These are phyloP conservation scores for Orcinus orca DNA, from an alignment of 2,113 vertebrate species.

Conservation along the genomic window DNA sequence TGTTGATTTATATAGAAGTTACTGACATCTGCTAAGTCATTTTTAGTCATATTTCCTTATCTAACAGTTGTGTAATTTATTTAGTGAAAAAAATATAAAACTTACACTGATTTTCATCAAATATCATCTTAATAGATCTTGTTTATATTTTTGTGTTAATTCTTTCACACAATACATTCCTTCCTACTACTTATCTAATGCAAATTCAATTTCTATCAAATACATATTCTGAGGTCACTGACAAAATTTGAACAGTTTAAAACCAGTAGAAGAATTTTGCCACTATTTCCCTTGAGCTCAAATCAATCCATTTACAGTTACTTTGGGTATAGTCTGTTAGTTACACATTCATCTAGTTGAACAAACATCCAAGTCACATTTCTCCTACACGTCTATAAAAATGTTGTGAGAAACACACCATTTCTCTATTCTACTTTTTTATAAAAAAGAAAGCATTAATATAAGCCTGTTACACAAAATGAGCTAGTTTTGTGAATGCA, in stretches of 20 bases:
- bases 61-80: background rate
- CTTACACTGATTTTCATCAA: background rate
- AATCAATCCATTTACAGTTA: background rate
- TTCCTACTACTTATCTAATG: background rate
- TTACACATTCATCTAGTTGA: background rate
- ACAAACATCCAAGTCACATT: background rate
- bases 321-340: background rate
- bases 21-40: background rate
- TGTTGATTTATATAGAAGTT: background rate
- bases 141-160: background rate
- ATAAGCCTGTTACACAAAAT: background rate
- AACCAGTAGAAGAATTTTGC: background rate
- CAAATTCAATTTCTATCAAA: background rate
- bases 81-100: background rate
- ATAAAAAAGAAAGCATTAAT: background rate
- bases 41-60: slow-evolving; percentile 7
- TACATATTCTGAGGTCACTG: background rate
- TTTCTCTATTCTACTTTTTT: background rate
- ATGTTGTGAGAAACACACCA: background rate
- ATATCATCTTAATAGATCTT: background rate
- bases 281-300: background rate
- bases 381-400: background rate
- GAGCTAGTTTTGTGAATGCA: background rate
- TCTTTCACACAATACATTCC: background rate
- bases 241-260: background rate